Conservation (phyloP, 2,888 invertebrate genomes). For the Calephelis perditalis region DNA sequence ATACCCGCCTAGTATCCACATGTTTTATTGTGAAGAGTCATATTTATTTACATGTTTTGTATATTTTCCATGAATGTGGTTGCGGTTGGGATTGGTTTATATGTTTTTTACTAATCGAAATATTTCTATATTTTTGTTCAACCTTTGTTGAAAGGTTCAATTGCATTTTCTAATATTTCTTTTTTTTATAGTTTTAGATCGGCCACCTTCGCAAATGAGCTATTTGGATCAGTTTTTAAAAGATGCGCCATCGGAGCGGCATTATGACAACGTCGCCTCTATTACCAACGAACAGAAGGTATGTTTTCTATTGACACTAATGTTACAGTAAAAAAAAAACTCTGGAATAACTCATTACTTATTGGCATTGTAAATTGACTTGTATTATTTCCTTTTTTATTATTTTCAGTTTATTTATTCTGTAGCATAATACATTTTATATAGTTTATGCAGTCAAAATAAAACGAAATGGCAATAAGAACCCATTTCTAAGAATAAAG, state of each 20-base stretch:
- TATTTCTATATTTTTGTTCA: constrained; percentile 12
- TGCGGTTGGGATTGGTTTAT: constrained; percentile 69
- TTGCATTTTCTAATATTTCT: constrained; percentile 1
- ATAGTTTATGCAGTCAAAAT: too few species aligned
- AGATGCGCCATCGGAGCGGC: constrained; percentile 76
- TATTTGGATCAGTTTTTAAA: constrained; percentile 94
- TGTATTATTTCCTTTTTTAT: too few species aligned
- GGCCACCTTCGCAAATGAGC: constrained; percentile 94
- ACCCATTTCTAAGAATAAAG: too few species aligned
- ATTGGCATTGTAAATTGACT: too few species aligned
- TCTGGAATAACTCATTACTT: too few species aligned
- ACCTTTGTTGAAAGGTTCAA: constrained; percentile 16
- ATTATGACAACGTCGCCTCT: constrained; percentile 66
- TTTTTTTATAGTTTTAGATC: constrained; percentile 85
- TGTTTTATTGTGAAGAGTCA: background rate
- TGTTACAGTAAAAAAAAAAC: too few species aligned
- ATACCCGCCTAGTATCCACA: background rate
- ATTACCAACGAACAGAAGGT: constrained; percentile 69
- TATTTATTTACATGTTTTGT: constrained; percentile 28
- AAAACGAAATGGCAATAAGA: too few species aligned
- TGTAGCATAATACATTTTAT: too few species aligned
- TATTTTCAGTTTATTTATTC: too few species aligned
- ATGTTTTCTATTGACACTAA: constrained; percentile 21
- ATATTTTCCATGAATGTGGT: constrained; percentile 53
- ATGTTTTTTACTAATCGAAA: constrained; percentile 32